phyloP scores from a whole-genome alignment of 1,140 invertebrate genomes.

The Zelostemma sp. region DNA sequence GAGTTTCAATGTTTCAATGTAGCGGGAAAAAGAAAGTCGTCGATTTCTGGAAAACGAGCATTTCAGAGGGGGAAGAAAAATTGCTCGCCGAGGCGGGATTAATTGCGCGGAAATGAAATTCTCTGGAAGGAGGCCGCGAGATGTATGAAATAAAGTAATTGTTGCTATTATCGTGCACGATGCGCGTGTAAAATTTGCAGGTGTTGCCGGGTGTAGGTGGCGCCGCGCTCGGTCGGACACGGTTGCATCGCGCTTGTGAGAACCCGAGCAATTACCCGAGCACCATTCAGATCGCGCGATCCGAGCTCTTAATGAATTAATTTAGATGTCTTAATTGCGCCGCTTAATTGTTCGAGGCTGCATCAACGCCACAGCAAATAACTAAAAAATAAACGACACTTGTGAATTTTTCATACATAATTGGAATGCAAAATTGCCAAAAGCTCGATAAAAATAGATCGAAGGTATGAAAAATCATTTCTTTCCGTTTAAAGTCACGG shows the following conservation, averaged over 20 bases:
- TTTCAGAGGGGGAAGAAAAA: background rate
- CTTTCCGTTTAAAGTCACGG: too few species aligned
- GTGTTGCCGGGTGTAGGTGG: constrained; percentile 31
- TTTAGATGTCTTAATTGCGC: constrained; percentile 70
- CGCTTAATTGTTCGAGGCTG: constrained; percentile 63
- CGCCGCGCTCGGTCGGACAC: constrained; percentile 21
- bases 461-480: too few species aligned
- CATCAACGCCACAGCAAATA: constrained; percentile 19
- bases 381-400: too few species aligned
- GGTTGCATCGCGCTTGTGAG: constrained; percentile 55
- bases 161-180: constrained; percentile 61
- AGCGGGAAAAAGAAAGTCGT: too few species aligned
- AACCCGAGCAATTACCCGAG: constrained; percentile 65
- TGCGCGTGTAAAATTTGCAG: constrained; percentile 41
- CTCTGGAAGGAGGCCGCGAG: constrained; percentile 57
- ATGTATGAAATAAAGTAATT: constrained; percentile 68
- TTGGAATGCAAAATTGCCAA: too few species aligned
- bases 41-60: too few species aligned
- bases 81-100: constrained; percentile 26
- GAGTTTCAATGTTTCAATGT: too few species aligned
- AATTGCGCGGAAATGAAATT: constrained; percentile 63
- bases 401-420: too few species aligned
- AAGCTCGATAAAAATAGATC: too few species aligned
- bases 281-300: constrained; percentile 55
- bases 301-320: constrained; percentile 59